phyloP scores from a whole-genome alignment of 1,140 invertebrate species.

The Batillaria attramentaria region DNA sequence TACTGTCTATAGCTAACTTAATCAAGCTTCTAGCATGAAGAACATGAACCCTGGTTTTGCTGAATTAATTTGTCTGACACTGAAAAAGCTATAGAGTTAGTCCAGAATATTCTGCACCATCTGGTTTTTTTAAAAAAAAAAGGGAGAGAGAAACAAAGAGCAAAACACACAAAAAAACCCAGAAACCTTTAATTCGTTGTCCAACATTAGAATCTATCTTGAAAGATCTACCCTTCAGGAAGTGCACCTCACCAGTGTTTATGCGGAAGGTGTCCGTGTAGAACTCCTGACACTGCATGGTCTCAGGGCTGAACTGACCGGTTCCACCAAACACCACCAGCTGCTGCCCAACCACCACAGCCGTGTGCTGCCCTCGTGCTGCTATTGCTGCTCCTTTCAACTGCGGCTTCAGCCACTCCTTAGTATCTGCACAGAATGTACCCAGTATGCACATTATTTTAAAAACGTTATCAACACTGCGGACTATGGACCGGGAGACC shows the following conservation, averaged over 20 bases:
- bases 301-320: slow-evolving; percentile 59
- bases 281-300: slow-evolving; percentile 63
- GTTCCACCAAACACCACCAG: slow-evolving; percentile 68
- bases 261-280: slow-evolving; percentile 56
- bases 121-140: no score
- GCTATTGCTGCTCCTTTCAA: slow-evolving; percentile 49
- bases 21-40: no score
- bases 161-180: neutral
- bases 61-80: neutral
- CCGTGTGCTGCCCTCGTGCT: slow-evolving; percentile 61
- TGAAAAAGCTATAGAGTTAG: neutral
- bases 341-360: slow-evolving; percentile 54
- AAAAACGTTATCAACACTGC: neutral
- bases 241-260: slow-evolving; percentile 49
- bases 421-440: slow-evolving; percentile 53
- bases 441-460: neutral
- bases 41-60: no score
- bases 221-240: no score
- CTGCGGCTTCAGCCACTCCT: slow-evolving; percentile 62
- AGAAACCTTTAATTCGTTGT: neutral
- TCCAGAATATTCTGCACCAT: neutral
- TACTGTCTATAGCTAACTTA: no score
- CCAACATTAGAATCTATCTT: no score
- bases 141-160: neutral
- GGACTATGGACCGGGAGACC: no score